Percentiles rank a stretch among this genome's conserved stretches.
These are phyloP conservation scores for Coregonus clupeaformis DNA, from an alignment of 2,113 vertebrate species.

Conservation along the genomic window DNA sequence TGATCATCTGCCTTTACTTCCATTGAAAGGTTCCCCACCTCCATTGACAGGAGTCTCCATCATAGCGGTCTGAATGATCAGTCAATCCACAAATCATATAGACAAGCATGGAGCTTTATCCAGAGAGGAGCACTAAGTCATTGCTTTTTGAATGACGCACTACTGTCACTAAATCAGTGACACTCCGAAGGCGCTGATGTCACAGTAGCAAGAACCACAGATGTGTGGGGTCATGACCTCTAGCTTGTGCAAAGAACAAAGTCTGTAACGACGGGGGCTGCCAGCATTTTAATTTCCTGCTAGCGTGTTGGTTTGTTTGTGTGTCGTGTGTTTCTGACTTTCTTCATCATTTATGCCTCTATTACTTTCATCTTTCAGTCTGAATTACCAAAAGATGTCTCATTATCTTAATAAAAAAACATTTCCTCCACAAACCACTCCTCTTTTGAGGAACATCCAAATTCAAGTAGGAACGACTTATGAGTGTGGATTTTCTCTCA, in stretches of 20 bases:
- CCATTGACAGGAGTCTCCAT: no score
- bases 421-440: slow-evolving; percentile 56
- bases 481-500: slow-evolving; percentile 50
- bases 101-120: background rate
- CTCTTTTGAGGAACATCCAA: slow-evolving; percentile 59
- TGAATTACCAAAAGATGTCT: slow-evolving; percentile 57
- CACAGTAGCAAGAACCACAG: slow-evolving; percentile 54
- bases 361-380: slow-evolving; percentile 60
- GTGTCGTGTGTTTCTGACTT: no score
- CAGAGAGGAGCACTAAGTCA: background rate
- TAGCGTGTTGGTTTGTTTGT: slow-evolving; percentile 10
- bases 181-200: slow-evolving; percentile 52
- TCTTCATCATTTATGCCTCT: slow-evolving; percentile 37
- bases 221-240: slow-evolving; percentile 58
- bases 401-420: slow-evolving; percentile 58
- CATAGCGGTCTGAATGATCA: no score
- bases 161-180: slow-evolving; percentile 58
- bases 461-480: slow-evolving; percentile 40
- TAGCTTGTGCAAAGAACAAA: slow-evolving; percentile 52
- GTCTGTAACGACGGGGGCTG: slow-evolving; percentile 43
- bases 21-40: no score
- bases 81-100: background rate
- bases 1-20: no score
- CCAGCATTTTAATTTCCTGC: slow-evolving; percentile 43
- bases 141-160: slow-evolving; percentile 55